A percentile compares a stretch with the other conserved stretches of the same genome.
Evolutionary conservation across 2,797 vertebrate genomes (phyloP).

Genomic region (Hozukius guyotensis): DNA sequence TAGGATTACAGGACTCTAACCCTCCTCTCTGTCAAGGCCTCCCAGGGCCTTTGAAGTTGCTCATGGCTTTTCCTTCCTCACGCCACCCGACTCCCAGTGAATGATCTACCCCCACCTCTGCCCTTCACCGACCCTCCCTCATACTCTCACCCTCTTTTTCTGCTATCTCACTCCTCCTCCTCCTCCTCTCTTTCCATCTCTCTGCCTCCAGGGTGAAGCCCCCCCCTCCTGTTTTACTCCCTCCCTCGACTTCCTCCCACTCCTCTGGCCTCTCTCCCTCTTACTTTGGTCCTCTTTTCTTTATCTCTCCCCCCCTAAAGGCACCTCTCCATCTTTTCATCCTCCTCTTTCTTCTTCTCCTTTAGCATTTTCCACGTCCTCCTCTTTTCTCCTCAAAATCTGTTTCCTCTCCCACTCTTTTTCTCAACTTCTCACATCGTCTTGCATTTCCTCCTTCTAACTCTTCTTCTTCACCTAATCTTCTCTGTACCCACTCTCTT

Average conservation of each 20-base stretch:
- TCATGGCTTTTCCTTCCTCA: constrained; percentile 73
- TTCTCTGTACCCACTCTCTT: constrained; percentile 43
- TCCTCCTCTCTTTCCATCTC: constrained; percentile 24
- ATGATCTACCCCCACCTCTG: constrained; percentile 66
- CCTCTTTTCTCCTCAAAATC: constrained; percentile 24
- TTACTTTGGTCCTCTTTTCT: constrained; percentile 12
- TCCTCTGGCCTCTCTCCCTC: constrained; percentile 31
- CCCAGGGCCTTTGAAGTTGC: constrained; percentile 75
- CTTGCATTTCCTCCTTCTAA: constrained; percentile 25
- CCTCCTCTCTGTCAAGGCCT: constrained; percentile 67
- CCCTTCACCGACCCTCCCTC: constrained; percentile 42
- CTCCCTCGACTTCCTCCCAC: constrained; percentile 55
- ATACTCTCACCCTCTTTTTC: constrained; percentile 36
- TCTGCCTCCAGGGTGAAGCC: constrained; percentile 34
- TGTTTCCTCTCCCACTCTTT: constrained; percentile 38
- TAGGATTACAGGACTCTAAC: constrained; percentile 75
- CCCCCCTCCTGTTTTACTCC: constrained; percentile 36
- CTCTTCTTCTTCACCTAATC: constrained; percentile 28
- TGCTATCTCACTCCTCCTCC: constrained; percentile 49
- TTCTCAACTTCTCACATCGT: constrained; percentile 36
- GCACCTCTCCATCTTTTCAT: constrained; percentile 13
- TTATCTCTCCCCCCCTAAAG: constrained; percentile 2
- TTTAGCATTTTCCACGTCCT: constrained; percentile 13
- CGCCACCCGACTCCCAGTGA: constrained; percentile 52
- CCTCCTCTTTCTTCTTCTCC: neutral